Conservation (phyloP, 92 coral and sea anemone species). For the Virgularia gustaviana region DNA sequence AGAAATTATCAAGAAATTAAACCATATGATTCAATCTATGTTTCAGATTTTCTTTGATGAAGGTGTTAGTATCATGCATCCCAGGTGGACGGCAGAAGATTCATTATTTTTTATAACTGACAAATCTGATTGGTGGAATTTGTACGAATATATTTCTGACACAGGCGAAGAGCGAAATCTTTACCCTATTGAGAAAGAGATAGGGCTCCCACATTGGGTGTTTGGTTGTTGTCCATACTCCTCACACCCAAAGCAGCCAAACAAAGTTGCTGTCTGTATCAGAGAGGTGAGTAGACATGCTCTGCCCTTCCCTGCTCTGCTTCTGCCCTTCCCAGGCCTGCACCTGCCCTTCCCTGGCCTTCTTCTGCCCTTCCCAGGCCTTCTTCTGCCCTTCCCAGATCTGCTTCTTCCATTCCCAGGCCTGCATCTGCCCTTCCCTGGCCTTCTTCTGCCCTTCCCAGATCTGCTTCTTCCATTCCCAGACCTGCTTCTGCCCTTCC, state of each 20-base stretch:
- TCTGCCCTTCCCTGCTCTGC: too few species aligned
- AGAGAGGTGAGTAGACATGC: too few species aligned
- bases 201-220: slow-evolving; percentile 76
- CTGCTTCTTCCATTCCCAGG: too few species aligned
- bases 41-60: slow-evolving; percentile 63
- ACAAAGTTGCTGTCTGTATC: slow-evolving; percentile 60
- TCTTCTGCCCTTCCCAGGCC: too few species aligned
- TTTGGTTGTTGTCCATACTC: slow-evolving; percentile 75
- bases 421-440: too few species aligned
- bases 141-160: slow-evolving; percentile 62
- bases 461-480: too few species aligned
- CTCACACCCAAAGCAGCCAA: slow-evolving; percentile 63
- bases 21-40: neutral
- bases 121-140: slow-evolving; percentile 96
- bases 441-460: too few species aligned
- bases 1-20: neutral
- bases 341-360: too few species aligned
- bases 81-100: slow-evolving; percentile 78
- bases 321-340: too few species aligned
- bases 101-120: slow-evolving; percentile 73
- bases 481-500: too few species aligned
- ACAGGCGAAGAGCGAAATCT: slow-evolving; percentile 68
- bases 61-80: slow-evolving; percentile 75
- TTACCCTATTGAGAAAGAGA: slow-evolving; percentile 61
- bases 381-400: too few species aligned